These are phyloP conservation scores for Sardina pilchardus DNA, from an alignment of 2,113 vertebrate genomes.

Conservation along the genomic window DNA sequence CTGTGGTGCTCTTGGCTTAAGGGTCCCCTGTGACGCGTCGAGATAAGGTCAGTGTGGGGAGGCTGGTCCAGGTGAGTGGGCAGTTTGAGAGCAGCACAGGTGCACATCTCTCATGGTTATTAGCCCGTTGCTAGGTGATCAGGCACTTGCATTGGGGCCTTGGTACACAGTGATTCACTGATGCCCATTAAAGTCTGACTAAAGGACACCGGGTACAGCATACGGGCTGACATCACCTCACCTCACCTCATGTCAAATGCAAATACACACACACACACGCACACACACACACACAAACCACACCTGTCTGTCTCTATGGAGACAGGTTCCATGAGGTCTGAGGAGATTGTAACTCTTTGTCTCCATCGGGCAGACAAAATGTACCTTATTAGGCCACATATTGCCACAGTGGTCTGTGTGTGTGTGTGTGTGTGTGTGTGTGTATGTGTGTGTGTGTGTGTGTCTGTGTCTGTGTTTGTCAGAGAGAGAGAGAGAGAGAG, in stretches of 20 bases:
- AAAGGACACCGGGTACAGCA: background rate
- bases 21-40: background rate
- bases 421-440: background rate
- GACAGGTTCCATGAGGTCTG: background rate
- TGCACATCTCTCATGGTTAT: background rate
- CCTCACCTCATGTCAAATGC: background rate
- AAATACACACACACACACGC: background rate
- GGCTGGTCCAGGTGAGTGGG: background rate
- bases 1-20: background rate
- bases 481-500: no score
- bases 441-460: background rate
- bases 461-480: background rate
- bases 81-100: background rate
- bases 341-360: background rate
- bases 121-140: background rate
- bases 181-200: background rate
- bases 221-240: background rate
- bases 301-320: background rate
- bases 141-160: background rate
- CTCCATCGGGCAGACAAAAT: slow-evolving; percentile 1
- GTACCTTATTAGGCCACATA: background rate
- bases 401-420: background rate
- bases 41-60: background rate
- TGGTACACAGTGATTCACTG: background rate
- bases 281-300: background rate